Evolutionary conservation across 2,113 vertebrate genomes (phyloP).

Genomic region (Mobula hypostoma): DNA sequence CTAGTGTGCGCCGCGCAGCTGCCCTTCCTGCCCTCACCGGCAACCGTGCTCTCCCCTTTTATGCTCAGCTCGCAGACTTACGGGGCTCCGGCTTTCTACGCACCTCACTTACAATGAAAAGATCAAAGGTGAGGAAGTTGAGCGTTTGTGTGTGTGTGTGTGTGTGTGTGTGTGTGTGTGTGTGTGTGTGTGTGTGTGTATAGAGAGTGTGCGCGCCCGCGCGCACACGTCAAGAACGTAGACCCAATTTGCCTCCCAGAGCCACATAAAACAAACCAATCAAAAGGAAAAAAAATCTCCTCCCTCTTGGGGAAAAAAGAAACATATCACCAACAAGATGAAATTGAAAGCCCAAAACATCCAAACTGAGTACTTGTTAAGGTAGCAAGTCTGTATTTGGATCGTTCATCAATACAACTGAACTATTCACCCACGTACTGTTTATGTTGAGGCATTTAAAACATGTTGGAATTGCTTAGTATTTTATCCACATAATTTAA

Average conservation of each 20-base stretch:
- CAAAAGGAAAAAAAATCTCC: neutral
- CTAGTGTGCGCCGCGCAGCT: slow-evolving; percentile 81
- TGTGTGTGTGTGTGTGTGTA: neutral
- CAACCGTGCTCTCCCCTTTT: slow-evolving; percentile 83
- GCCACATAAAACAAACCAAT: neutral
- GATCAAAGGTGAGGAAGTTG: neutral
- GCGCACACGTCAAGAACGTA: neutral
- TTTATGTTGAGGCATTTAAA: neutral
- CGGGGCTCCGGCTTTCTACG: slow-evolving; percentile 86
- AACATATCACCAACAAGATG: neutral
- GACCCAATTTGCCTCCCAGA: neutral
- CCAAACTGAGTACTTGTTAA: neutral
- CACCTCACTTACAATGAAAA: slow-evolving; percentile 77
- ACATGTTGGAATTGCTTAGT: neutral
- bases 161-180: neutral
- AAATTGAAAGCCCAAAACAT: neutral
- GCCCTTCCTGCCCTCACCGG: slow-evolving; percentile 84
- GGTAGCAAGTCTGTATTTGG: neutral
- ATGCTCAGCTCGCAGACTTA: slow-evolving; percentile 91
- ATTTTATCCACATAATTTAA: neutral
- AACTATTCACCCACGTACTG: neutral
- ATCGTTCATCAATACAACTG: neutral
- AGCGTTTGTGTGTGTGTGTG: neutral
- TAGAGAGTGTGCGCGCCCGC: neutral
- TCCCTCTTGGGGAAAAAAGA: neutral